phyloP scores from a whole-genome alignment of 30 jellyfish, hydroid and myxozoan genomes.

The Chrysaora quinquecirrha region DNA sequence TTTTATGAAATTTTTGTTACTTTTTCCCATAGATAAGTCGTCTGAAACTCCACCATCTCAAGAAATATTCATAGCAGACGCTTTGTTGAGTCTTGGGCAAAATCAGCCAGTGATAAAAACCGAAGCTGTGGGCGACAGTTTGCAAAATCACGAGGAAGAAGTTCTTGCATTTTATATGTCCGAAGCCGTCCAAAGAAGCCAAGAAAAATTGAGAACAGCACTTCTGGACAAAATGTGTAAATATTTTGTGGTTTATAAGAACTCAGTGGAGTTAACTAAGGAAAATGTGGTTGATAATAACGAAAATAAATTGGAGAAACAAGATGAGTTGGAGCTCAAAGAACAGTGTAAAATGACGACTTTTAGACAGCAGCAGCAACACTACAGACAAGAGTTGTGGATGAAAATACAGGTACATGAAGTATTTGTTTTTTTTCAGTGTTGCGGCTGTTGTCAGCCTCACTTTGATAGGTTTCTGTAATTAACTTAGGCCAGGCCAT shows the following conservation, averaged over 20 bases:
- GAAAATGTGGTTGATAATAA: too few species aligned
- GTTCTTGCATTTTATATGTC: too few species aligned
- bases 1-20: neutral
- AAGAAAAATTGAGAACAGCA: too few species aligned
- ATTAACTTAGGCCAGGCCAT: too few species aligned
- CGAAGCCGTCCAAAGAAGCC: too few species aligned
- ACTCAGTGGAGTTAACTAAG: too few species aligned
- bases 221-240: too few species aligned
- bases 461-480: too few species aligned
- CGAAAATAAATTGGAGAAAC: neutral
- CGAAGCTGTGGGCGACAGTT: neutral
- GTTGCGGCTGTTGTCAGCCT: too few species aligned
- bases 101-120: neutral
- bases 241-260: too few species aligned
- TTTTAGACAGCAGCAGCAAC: slow-evolving; percentile 12
- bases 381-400: slow-evolving; percentile 67
- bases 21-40: neutral
- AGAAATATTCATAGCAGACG: neutral
- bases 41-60: neutral
- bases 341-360: slow-evolving; percentile 15
- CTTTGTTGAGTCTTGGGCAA: neutral
- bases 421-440: too few species aligned
- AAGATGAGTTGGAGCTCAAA: slow-evolving; percentile 14
- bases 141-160: neutral
- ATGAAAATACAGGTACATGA: slow-evolving; percentile 54